Conservation (phyloP, 2,797 vertebrate genomes). For the Karalla daura region DNA sequence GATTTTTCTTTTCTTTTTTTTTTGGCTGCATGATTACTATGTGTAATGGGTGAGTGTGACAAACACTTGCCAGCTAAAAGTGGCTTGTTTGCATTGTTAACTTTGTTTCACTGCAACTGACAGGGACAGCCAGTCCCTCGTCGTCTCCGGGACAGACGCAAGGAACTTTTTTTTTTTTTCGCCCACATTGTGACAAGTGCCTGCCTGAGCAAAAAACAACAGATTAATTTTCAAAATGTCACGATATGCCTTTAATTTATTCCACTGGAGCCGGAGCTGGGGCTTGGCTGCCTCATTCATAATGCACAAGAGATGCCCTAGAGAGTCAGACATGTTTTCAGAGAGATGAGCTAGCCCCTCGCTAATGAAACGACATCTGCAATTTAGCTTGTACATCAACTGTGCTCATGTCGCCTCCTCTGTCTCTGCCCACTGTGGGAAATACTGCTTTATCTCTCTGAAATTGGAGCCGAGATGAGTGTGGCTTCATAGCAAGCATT, state of each 20-base stretch:
- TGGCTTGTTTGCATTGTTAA: slow-evolving; percentile 58
- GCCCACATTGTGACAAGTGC: slow-evolving; percentile 55
- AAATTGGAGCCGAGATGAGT: slow-evolving; percentile 25
- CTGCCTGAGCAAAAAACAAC: slow-evolving; percentile 62
- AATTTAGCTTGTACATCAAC: slow-evolving; percentile 68
- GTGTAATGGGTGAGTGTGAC: slow-evolving; percentile 26
- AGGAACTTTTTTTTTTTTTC: slow-evolving; percentile 42
- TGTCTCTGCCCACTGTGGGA: slow-evolving; percentile 43
- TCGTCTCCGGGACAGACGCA: slow-evolving; percentile 47
- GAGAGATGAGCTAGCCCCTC: slow-evolving; percentile 66
- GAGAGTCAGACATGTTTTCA: slow-evolving; percentile 72
- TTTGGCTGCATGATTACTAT: slow-evolving; percentile 14
- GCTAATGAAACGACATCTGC: slow-evolving; percentile 77
- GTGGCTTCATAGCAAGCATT: slow-evolving; percentile 5
- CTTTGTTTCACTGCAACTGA: slow-evolving; percentile 45
- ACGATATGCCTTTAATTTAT: slow-evolving; percentile 73
- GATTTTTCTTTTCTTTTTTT: slow-evolving; percentile 1
- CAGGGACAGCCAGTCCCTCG: slow-evolving; percentile 37
- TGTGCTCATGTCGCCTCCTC: slow-evolving; percentile 44
- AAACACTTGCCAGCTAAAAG: slow-evolving; percentile 42
- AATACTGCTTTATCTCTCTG: slow-evolving; percentile 40
- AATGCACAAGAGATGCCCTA: slow-evolving; percentile 66
- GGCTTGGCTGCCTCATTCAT: slow-evolving; percentile 67
- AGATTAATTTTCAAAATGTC: slow-evolving; percentile 75
- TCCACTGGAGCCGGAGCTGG: slow-evolving; percentile 52